A percentile compares a stretch with the other conserved stretches of the same genome.
phyloP scores from a whole-genome alignment of 2,888 invertebrate species.

The Antitype chi region DNA sequence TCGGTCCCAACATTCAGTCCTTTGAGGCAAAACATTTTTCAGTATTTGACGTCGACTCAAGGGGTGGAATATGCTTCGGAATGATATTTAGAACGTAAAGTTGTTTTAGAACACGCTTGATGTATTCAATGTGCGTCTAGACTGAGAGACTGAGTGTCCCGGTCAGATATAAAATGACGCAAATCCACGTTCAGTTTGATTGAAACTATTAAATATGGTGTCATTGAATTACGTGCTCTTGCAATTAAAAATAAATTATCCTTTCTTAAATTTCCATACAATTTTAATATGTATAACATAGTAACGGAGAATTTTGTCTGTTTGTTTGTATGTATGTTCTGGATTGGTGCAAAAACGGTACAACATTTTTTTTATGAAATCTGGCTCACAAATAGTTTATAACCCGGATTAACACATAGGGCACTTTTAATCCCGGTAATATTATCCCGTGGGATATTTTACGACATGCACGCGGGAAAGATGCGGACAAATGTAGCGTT shows the following conservation, averaged over 20 bases:
- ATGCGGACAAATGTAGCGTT: background rate
- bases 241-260: background rate
- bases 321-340: background rate
- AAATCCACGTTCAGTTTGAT: background rate
- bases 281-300: background rate
- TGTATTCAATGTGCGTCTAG: slow-evolving; percentile 24
- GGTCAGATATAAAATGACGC: background rate
- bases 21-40: slow-evolving; percentile 70
- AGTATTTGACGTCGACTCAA: slow-evolving; percentile 61
- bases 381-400: background rate
- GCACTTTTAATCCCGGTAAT: background rate
- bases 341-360: background rate
- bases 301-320: background rate
- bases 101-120: slow-evolving; percentile 14
- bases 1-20: slow-evolving; percentile 59
- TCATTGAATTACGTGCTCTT: background rate
- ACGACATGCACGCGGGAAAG: background rate
- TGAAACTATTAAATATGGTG: background rate
- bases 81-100: slow-evolving; percentile 50
- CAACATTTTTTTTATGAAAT: background rate
- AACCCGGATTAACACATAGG: background rate
- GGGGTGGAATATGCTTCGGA: slow-evolving; percentile 42
- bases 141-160: background rate
- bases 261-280: background rate
- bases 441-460: background rate